Evolutionary conservation across 92 coral and sea anemone genomes (phyloP).

Genomic region (Desmophyllum pertusum): DNA sequence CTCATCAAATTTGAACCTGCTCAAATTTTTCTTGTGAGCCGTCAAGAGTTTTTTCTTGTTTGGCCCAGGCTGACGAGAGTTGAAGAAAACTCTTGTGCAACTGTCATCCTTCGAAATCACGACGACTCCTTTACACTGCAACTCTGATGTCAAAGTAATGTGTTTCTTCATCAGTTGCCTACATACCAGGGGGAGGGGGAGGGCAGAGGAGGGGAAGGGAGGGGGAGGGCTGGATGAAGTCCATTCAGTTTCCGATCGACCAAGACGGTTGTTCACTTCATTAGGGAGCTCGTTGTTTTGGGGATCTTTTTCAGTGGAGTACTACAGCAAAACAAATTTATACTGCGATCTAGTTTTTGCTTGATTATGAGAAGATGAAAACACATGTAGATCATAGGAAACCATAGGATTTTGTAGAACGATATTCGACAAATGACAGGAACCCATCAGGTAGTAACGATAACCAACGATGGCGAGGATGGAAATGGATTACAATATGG

Average conservation of each 20-base stretch:
- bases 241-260: not conserved
- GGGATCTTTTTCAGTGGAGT: not conserved
- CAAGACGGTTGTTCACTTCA: not conserved
- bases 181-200: not conserved
- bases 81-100: no score
- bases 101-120: no score
- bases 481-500: not conserved
- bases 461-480: not conserved
- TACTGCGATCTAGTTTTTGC: not conserved
- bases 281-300: not conserved
- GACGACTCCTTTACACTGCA: no score
- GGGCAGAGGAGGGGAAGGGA: not conserved
- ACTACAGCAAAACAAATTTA: not conserved
- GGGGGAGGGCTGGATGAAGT: slow-evolving; percentile 1
- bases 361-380: not conserved
- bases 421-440: not conserved
- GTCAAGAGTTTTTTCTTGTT: no score
- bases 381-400: not conserved
- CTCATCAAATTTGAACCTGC: no score
- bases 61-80: no score
- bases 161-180: not conserved
- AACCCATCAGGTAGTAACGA: not conserved
- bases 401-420: not conserved
- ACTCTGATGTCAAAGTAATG: not conserved
- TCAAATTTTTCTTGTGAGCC: no score